These are phyloP conservation scores for Cylas formicarius DNA, from an alignment of 1,140 invertebrate genomes.

Conservation along the genomic window DNA sequence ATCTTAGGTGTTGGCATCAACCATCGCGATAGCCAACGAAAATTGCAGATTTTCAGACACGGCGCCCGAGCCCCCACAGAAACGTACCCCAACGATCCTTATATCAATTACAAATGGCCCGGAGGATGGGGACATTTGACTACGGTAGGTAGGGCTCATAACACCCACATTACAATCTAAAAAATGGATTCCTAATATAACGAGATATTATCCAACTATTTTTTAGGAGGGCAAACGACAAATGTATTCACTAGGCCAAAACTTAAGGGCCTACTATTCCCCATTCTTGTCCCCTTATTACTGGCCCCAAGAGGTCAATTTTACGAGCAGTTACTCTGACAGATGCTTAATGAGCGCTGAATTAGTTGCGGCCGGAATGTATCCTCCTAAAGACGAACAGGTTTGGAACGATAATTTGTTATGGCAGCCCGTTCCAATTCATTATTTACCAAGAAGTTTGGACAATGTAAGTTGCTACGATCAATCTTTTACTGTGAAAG, in stretches of 20 bases:
- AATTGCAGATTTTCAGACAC: constrained; percentile 61
- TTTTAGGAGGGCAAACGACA: constrained; percentile 69
- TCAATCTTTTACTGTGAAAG: constrained; percentile 4
- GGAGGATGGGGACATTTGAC: constrained; percentile 62
- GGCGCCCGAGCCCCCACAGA: constrained; percentile 63
- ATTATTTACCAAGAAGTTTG: constrained; percentile 53
- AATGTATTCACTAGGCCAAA: constrained; percentile 68
- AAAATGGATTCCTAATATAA: not conserved
- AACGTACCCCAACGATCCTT: constrained; percentile 64
- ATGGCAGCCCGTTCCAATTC: constrained; percentile 86
- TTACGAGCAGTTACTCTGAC: constrained; percentile 73
- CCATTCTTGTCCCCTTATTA: constrained; percentile 58
- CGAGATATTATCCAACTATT: constrained; percentile 16
- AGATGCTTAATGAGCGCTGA: constrained; percentile 83
- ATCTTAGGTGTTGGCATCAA: not conserved
- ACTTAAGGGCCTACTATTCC: constrained; percentile 60
- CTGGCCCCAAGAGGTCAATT: constrained; percentile 54
- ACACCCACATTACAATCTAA: constrained; percentile 14
- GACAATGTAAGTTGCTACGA: constrained; percentile 27
- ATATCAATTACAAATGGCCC: constrained; percentile 59
- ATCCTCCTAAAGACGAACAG: constrained; percentile 61
- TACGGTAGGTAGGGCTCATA: constrained; percentile 49
- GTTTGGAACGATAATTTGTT: constrained; percentile 62
- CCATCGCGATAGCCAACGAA: constrained; percentile 3
- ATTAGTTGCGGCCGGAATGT: constrained; percentile 73